phyloP scores from a whole-genome alignment of 2,797 vertebrate genomes.

The Champsocephalus gunnari region DNA sequence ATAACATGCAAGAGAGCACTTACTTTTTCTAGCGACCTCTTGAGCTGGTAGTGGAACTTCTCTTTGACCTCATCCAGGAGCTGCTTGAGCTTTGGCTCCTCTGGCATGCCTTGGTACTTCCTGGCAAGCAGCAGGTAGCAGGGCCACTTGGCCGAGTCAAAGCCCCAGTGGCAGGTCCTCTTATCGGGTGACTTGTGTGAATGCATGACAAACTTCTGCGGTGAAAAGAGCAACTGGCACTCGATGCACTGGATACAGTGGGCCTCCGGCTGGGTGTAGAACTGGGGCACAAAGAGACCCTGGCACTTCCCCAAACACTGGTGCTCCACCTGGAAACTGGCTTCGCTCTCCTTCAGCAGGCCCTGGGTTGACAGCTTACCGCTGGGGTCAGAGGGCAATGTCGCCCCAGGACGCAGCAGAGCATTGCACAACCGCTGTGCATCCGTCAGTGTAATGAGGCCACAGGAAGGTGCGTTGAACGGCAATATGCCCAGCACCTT shows the following conservation, averaged over 20 bases:
- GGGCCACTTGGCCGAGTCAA: conserved; percentile 98
- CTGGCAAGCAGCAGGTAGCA: conserved; percentile 97
- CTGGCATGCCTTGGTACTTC: conserved; percentile 90
- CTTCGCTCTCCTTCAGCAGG: conserved; percentile 91
- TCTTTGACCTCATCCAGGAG: conserved; percentile 96
- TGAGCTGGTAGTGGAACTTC: conserved; percentile 92
- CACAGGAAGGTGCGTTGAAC: conserved; percentile 96
- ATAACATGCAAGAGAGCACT: conserved; percentile 68
- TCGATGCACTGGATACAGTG: conserved; percentile 96
- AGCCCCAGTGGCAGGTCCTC: conserved; percentile 99
- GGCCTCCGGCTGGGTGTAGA: conserved; percentile 93
- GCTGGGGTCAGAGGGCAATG: conserved; percentile 85
- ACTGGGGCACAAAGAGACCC: conserved; percentile 94
- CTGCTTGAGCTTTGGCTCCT: conserved; percentile 90
- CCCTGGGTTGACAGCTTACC: conserved; percentile 88
- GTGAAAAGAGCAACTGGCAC: conserved; percentile 96
- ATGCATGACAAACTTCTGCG: conserved; percentile 99
- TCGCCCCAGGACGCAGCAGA: conserved; percentile 91
- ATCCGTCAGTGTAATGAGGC: conserved; percentile 96
- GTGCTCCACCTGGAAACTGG: conserved; percentile 97
- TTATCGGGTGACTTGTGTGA: conserved; percentile 97
- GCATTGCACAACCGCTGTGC: conserved; percentile 98
- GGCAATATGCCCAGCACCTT: conserved; percentile 98
- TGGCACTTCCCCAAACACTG: conserved; percentile 98
- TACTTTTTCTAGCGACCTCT: conserved; percentile 91